A percentile compares a stretch with the other conserved stretches of the same genome.
Conservation (phyloP, 2,797 vertebrate species). For the Eulemur coronatus region DNA sequence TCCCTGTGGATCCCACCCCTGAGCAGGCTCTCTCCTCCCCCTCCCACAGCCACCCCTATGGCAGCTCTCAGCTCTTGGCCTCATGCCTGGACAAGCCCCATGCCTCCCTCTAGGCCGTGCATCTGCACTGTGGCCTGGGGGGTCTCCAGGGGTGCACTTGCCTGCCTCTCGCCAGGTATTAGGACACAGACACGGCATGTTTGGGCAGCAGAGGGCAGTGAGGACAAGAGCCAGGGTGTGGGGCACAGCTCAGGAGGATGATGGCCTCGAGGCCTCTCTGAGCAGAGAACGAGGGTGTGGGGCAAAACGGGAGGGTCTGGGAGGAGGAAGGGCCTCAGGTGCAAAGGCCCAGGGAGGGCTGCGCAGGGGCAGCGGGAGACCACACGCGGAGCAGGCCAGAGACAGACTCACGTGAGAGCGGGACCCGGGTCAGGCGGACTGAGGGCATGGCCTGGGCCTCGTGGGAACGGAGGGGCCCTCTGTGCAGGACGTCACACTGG, state of each 20-base stretch:
- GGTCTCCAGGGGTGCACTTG: neutral
- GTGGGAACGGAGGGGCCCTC: neutral
- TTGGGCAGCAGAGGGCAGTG: neutral
- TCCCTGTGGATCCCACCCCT: neutral
- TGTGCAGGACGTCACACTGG: neutral
- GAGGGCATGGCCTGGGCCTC: neutral
- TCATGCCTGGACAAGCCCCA: neutral
- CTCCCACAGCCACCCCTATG: neutral
- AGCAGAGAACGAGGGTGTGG: neutral
- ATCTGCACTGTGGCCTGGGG: neutral
- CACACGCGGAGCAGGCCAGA: neutral
- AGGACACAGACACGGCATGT: neutral
- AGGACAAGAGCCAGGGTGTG: neutral
- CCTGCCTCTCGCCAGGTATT: neutral
- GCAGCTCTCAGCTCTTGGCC: neutral
- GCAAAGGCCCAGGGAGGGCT: neutral
- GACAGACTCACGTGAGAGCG: neutral
- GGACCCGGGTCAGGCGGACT: too few species aligned
- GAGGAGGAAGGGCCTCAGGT: neutral
- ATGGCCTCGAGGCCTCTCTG: neutral
- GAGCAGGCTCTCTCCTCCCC: neutral
- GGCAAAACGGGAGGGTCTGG: neutral
- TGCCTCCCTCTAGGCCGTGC: accelerated
- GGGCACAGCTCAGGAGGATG: neutral
- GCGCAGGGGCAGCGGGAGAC: neutral